phyloP scores from a whole-genome alignment of 2,888 invertebrate genomes.

The Chelonus formosanus region DNA sequence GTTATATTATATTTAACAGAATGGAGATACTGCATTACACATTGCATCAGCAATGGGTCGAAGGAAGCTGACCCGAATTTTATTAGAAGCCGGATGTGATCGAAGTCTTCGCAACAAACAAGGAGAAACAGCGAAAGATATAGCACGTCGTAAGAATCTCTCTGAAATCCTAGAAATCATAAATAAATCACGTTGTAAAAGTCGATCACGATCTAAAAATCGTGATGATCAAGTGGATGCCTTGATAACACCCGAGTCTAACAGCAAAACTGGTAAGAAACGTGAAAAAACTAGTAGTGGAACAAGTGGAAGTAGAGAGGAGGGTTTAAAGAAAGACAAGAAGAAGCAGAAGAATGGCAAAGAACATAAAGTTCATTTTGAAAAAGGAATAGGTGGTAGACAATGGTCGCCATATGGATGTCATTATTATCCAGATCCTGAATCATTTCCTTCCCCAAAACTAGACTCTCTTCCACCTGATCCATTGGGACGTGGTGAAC shows the following conservation, averaged over 20 bases:
- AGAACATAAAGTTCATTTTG: slow-evolving; percentile 69
- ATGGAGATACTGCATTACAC: slow-evolving; percentile 94
- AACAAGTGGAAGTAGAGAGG: slow-evolving; percentile 68
- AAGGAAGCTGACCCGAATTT: slow-evolving; percentile 87
- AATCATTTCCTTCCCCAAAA: slow-evolving; percentile 85
- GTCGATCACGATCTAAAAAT: slow-evolving; percentile 53
- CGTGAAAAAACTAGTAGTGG: slow-evolving; percentile 67
- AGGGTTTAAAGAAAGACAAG: slow-evolving; percentile 58
- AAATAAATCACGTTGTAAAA: slow-evolving; percentile 57
- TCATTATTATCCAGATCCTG: slow-evolving; percentile 87
- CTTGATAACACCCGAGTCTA: slow-evolving; percentile 28
- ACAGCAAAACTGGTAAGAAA: slow-evolving; percentile 53
- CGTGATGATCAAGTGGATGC: slow-evolving; percentile 40
- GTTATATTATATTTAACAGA: slow-evolving; percentile 63
- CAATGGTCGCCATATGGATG: slow-evolving; percentile 92
- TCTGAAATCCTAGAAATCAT: slow-evolving; percentile 85
- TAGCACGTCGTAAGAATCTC: slow-evolving; percentile 86
- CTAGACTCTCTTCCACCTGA: slow-evolving; percentile 86
- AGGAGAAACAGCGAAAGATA: slow-evolving; percentile 88
- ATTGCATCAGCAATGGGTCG: slow-evolving; percentile 94
- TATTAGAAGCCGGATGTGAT: slow-evolving; percentile 87
- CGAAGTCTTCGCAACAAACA: slow-evolving; percentile 80
- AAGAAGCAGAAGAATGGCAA: slow-evolving; percentile 56
- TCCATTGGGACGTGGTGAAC: slow-evolving; percentile 86
- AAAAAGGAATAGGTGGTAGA: slow-evolving; percentile 53